Percentiles rank a stretch among this genome's conserved stretches.
These are phyloP conservation scores for Vespertilio murinus DNA, from an alignment of 2,797 vertebrate genomes.

Conservation along the genomic window DNA sequence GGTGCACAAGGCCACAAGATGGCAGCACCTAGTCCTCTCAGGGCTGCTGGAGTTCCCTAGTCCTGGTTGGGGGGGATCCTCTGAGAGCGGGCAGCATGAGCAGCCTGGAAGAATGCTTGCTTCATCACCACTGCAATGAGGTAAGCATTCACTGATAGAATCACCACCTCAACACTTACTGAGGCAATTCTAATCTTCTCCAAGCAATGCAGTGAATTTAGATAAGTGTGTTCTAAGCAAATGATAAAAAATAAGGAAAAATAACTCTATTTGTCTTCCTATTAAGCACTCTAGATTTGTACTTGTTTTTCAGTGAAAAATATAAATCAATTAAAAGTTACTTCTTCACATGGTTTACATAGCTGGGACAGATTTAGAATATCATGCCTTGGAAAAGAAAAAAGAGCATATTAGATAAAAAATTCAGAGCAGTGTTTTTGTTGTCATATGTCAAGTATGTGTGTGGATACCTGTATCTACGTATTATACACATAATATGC, in stretches of 20 bases:
- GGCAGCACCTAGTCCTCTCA: too few species aligned
- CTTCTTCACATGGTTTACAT: background rate
- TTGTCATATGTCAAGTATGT: background rate
- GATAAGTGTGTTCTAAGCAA: background rate
- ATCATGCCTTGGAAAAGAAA: background rate
- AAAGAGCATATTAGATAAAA: background rate
- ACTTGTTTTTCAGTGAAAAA: background rate
- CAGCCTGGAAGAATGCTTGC: too few species aligned
- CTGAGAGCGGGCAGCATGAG: too few species aligned
- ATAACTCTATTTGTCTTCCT: background rate
- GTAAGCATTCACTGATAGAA: background rate
- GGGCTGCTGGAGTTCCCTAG: too few species aligned
- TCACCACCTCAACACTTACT: background rate
- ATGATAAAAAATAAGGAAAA: background rate
- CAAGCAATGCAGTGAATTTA: background rate
- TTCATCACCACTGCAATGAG: too few species aligned
- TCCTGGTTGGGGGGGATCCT: too few species aligned
- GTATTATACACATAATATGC: background rate
- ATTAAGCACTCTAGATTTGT: background rate
- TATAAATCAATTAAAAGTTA: background rate
- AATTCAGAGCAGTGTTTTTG: background rate
- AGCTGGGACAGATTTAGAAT: background rate
- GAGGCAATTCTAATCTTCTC: background rate
- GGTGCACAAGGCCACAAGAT: too few species aligned
- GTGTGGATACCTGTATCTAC: background rate